Evolutionary conservation across 2,797 vertebrate species (phyloP).

Genomic region (Channallabes apus): DNA sequence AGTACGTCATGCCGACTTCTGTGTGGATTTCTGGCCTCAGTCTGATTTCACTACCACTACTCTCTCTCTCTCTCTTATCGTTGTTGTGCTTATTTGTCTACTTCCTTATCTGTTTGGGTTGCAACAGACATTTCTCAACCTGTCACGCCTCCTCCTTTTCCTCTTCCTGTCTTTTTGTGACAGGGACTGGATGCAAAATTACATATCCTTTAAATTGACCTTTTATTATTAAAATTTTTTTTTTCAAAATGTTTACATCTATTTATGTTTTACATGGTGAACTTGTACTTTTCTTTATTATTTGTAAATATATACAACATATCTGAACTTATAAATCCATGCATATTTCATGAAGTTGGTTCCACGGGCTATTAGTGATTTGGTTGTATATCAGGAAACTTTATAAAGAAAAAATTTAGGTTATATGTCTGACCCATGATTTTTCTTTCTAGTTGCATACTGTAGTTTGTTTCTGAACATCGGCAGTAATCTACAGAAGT

Average conservation of each 20-base stretch:
- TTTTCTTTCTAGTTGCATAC: background rate
- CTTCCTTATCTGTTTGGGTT: background rate
- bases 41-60: background rate
- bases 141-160: background rate
- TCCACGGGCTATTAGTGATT: background rate
- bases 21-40: background rate
- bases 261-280: constrained; percentile 1
- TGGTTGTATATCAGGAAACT: background rate
- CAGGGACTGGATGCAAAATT: background rate
- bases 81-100: constrained; percentile 3
- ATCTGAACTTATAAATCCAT: background rate
- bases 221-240: background rate
- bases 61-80: background rate
- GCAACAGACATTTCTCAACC: background rate
- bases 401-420: background rate
- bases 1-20: background rate
- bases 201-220: background rate
- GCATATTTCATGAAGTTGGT: background rate
- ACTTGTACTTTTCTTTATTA: background rate
- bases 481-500: background rate
- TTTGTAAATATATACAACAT: background rate
- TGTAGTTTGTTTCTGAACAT: background rate
- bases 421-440: background rate
- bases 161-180: background rate
- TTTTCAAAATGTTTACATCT: background rate